Conservation (phyloP, 2,888 invertebrate species). For the Machimus atricapillus region DNA sequence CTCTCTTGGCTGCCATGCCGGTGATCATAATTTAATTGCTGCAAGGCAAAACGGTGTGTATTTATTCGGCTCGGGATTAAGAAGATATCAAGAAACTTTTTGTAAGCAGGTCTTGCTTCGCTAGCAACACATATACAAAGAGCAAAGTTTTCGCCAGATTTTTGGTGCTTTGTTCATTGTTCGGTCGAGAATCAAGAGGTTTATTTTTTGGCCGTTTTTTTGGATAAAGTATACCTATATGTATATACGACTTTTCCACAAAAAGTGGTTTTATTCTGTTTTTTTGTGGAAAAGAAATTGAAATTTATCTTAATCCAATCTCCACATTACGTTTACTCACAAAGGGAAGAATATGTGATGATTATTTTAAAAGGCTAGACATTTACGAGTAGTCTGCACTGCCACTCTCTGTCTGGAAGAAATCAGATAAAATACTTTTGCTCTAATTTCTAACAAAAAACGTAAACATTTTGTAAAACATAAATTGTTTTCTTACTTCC, state of each 20-base stretch:
- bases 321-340: not conserved
- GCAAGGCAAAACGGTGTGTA: not conserved
- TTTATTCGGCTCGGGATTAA: not conserved
- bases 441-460: not conserved
- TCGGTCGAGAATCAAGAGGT: not conserved
- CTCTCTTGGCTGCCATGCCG: not conserved
- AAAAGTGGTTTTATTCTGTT: not conserved
- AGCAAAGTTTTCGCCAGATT: not conserved
- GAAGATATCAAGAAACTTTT: not conserved
- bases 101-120: not conserved
- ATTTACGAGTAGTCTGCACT: not conserved
- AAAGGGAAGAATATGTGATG: not conserved
- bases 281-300: too few species aligned
- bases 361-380: not conserved
- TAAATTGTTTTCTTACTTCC: too few species aligned
- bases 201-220: not conserved
- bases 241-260: not conserved
- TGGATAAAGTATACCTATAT: too few species aligned
- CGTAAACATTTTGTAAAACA: too few species aligned
- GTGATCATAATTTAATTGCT: not conserved
- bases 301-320: too few species aligned
- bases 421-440: not conserved
- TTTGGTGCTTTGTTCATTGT: not conserved
- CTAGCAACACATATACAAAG: not conserved
- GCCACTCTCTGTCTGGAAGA: not conserved